Base-by-base conservation (phyloP, 1,140 invertebrate genomes). In the Hylaeus volcanicus region DNA sequence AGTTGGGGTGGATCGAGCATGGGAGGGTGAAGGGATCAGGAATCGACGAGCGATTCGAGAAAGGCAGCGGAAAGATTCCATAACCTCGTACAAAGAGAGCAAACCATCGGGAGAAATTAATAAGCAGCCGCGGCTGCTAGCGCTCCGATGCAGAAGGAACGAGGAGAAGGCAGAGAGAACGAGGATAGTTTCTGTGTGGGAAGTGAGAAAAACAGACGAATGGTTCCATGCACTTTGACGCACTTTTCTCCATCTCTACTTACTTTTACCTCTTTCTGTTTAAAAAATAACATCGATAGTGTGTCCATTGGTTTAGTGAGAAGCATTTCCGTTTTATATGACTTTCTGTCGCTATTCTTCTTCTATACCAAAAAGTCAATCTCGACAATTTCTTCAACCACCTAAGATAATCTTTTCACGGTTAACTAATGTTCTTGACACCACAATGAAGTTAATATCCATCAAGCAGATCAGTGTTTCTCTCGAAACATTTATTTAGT, bases 11-110 rank as follows among this genome's bases (percentile, higher is more conserved):
- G 53, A 74, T 43, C 61, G 58, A 74, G 56, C 3, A 55, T 39
- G 74, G 63, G 56, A 61, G 56, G 37, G 51, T 37, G 63, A 48
- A 73, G 72, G 78, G 72, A 86, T 76, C 64, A 74, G 65, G 84
- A 87, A 87, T 86, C 85, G 85, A 84, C 77, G 84, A 86, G 61
- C 86, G 85, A 87, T 82, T 86, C 82, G 82, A 86, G 82, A 87
- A 86, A 87, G 85, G 86, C 82, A 66, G 75, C 82, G 72, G 82
- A 86, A 81, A 84, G 85, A 84, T 87, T 87, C 79, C 85, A 82
- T 84, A 87, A 84, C 72, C 85, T 86, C 58, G 72, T 48, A 72
- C 81, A 86, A 87, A 87, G 86, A 81, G 86, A 87, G 85, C 78
- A 87, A 86, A 81, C 64, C 65, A 83, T 72, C 56, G 14, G 71